Percentiles rank a stretch among this genome's conserved stretches.
Evolutionary conservation across 30 jellyfish, hydroid and myxozoan species (phyloP).

Genomic region (Morbakka virulenta): DNA sequence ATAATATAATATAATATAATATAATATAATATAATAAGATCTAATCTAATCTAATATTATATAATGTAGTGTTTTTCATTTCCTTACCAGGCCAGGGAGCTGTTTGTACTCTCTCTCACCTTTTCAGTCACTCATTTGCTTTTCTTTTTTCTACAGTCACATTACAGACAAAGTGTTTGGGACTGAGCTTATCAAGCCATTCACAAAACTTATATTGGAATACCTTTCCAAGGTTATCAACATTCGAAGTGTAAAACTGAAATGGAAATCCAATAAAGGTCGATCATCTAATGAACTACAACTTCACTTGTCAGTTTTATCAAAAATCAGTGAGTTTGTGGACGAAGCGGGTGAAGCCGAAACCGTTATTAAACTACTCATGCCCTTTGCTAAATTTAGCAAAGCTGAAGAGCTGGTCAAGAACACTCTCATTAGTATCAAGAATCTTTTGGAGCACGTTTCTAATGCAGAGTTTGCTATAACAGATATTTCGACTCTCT

Average conservation of each 20-base stretch:
- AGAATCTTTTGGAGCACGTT: conserved; percentile 35
- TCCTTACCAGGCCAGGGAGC: no score
- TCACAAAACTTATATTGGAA: conserved; percentile 13
- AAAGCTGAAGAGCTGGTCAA: conserved; percentile 38
- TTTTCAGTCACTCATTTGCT: no score
- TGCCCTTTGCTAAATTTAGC: conserved; percentile 54
- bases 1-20: no score
- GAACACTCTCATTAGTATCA: conserved; percentile 42
- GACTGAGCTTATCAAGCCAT: conserved; percentile 16
- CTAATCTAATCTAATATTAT: no score
- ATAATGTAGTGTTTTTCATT: no score
- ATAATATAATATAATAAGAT: no score
- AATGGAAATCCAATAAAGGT: background rate
- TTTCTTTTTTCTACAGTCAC: no score
- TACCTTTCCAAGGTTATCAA: conserved; percentile 40
- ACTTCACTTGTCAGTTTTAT: conserved; percentile 27
- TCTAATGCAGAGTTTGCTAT: background rate
- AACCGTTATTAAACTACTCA: conserved; percentile 39
- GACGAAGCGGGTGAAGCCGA: conserved; percentile 63
- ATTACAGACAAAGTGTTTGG: no score
- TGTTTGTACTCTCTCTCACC: no score
- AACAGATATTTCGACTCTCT: conserved; percentile 34
- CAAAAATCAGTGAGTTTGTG: conserved; percentile 67
- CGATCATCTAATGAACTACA: background rate
- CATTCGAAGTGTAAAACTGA: conserved; percentile 10